A percentile compares a stretch with the other conserved stretches of the same genome.
Conservation (phyloP, 2,888 invertebrate genomes). For the Thyatira batis region DNA sequence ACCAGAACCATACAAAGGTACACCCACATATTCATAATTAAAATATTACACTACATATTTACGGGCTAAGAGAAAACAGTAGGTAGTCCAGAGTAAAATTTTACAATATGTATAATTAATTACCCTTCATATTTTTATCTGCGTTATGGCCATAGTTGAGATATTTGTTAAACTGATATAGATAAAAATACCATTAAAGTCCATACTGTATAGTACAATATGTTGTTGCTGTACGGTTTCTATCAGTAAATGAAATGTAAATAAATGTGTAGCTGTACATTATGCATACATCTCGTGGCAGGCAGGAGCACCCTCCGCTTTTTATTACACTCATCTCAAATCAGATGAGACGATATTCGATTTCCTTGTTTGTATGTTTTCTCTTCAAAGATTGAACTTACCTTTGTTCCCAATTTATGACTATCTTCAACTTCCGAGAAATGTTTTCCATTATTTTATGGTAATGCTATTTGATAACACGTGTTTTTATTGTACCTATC, state of each 20-base stretch:
- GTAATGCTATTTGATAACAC: conserved; percentile 21
- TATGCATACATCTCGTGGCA: not conserved
- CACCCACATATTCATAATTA: too few relatives aligned
- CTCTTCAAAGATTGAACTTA: conserved; percentile 44
- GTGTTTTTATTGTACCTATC: not conserved
- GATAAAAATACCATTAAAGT: too few relatives aligned
- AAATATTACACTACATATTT: too few relatives aligned
- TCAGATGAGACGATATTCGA: conserved; percentile 49
- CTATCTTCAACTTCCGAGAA: conserved; percentile 33
- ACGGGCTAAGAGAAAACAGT: too few relatives aligned
- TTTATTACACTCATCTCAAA: conserved; percentile 46
- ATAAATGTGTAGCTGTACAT: not conserved
- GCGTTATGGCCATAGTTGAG: too few relatives aligned
- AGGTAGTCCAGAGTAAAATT: too few relatives aligned
- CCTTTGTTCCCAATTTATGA: conserved; percentile 47
- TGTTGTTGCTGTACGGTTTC: too few relatives aligned
- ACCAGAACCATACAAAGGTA: too few relatives aligned
- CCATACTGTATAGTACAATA: too few relatives aligned
- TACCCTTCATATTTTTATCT: too few relatives aligned
- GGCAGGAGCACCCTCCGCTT: conserved; percentile 16
- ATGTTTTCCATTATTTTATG: conserved; percentile 33
- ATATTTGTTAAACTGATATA: too few relatives aligned
- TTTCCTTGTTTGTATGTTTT: conserved; percentile 54
- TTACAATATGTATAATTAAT: too few relatives aligned
- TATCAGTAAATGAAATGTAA: not conserved